Evolutionary conservation across 2,888 invertebrate genomes (phyloP), one percentile per base, ranked within the genome.

Genomic region (Nebria salina): DNA sequence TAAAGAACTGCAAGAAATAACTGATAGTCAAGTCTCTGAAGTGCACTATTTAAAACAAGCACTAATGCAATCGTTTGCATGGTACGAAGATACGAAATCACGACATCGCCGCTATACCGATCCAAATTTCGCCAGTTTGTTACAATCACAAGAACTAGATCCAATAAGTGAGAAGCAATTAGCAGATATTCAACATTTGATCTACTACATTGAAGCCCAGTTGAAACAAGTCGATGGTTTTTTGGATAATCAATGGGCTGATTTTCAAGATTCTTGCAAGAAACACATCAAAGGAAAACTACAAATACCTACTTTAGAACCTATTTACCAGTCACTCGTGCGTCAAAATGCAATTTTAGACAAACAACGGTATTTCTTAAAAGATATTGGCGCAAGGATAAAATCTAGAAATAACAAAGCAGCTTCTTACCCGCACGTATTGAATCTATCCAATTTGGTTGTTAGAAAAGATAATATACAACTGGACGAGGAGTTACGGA

Each of bases 241-340:
- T 1, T 90, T 97, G 2, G 95, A 96, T 86, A 90, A 93, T 76
- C 94, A 95, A 84, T 96, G 96, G 96, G 92, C 93, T 42, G 92
- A 92, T 82, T 92, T 91, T 85, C 91, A 92, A 85, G 90, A 91
- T 83, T 88, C 92, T 70, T 89, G 88, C 79, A 90, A 87, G 78
- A 90, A 89, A 85, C 89, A 84, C 87, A 88, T 90, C 86, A 86
- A 89, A 86, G 85, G 87, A 5, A 87, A 86, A 81, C 91, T 93
- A 89, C 91, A 92, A 82, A 91, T 93, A 15, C 95, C 96, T 0
- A 93, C 93, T 43, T 89, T 95, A 84, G 95, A 96, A 85, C 92
- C 93, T 43, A 92, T 96, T 8, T 97, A 96, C 88, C 95, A 95
- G 85, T 94, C 95, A 0, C 89, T 97, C 85, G 93, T 94, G 42